Base-by-base conservation (phyloP, 2,888 invertebrate species). In the Osmoderma eremita region DNA sequence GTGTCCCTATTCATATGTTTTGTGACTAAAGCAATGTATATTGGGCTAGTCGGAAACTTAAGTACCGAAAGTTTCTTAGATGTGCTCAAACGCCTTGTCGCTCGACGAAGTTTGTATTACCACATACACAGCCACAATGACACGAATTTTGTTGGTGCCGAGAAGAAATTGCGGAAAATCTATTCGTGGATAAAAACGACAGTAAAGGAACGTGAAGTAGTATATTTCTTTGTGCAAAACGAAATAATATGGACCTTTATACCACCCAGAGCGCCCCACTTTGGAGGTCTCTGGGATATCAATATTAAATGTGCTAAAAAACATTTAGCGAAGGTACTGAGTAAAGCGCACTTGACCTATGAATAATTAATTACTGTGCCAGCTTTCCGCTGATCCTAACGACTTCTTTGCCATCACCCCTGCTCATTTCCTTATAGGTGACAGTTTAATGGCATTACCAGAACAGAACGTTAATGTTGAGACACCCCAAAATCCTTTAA, bases 361-460 rank as follows among this genome's bases (percentile, higher is more conserved):
- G 65, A 69, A 53, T 50, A 70, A 62, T 61, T 68, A 18, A 56
- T 36, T n/a, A 69, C 70, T 15, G 39, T 66, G 39, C 39, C 63
- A 68, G 17, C 63, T 74, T 4, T 73, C 75, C 1, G 17, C 50
- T 3, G 75, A 75, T 49, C 66, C 70, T 1, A 67, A 70, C 36
- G 71, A 74, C 36, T 38, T 69, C 5, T 65, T 53, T 6, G 67
- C 70, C 4, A 51, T 77, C 5, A 75, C 75, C 1, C 77, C 76
- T 5, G 75, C 72, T 15, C 77, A 78, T 67, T 74, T 77, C 53
- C 67, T 78, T 1, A 67, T 76, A 15, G 75, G 72, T 6, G 45
- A 53, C 20, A 38, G 69, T 6, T 56, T 71, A 2, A 53, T 18
- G 3, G 6, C 50, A 0, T 61, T 71, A 1, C 53, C 69, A 4